Evolutionary conservation across 2,113 vertebrate species (phyloP), one percentile per base, ranked within the genome.

Genomic region (Lepus americanus): DNA sequence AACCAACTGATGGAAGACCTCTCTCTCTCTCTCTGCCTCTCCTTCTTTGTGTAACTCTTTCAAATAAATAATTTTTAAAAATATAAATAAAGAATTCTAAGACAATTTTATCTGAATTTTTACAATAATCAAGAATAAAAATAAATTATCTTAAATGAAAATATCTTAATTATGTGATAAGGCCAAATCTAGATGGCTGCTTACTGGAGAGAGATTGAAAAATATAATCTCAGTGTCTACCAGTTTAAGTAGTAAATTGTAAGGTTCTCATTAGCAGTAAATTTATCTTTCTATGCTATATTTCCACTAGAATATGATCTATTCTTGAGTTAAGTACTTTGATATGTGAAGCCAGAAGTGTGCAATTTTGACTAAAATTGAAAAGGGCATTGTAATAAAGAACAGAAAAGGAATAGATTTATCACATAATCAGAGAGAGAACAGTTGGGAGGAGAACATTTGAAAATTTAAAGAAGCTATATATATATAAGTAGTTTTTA

Each of bases 51-150:
- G 44, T 44, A 44, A 44, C 44, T 44, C 44, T 44, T 44, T 44
- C 44, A 44, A 44, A 44, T 44, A 44, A 7, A 44, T 44, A 44
- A 7, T 44, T 7, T 44, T 44, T 44, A 44, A 44, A 44, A 44
- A 44, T 44, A 44, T 44, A 44, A 93, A 80, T 44, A 44, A 93
- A 80, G 11, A 70, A 94, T 39, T 72, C 16, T 66, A 49, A 88
- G 61, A 91, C 72, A 39, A n/a, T 84, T 89, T 81, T 61, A 89
- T 16, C 17, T 90, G 64, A 82, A 72, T 59, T 95, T 76, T 90
- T 93, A 87, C 4, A 87, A 73, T 59, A 80, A 90, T n/a, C 70
- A 94, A 83, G n/a, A 29, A 84, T 25, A 33, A 87, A 96, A 89
- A 80, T 36, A 44, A 61, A 44, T 44, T 44, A 44, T 44, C 44